Evolutionary conservation across 2,113 vertebrate species (phyloP), one percentile per base, ranked within the genome.

Genomic region (Rhabdomys dilectus): DNA sequence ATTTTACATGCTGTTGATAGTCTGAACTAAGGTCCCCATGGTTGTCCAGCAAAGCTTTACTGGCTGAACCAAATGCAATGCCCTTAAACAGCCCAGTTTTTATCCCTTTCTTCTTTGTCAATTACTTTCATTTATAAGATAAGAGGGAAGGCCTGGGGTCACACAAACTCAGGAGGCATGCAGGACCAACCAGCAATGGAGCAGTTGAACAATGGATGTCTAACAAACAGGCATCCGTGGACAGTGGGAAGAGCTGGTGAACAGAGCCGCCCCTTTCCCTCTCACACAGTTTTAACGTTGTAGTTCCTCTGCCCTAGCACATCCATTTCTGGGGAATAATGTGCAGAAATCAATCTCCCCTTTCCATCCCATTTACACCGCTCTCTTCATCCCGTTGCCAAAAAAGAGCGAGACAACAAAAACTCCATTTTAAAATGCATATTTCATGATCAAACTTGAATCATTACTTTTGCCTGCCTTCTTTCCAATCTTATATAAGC

Each of bases 351-450:
- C 64, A 85, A 76, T 75, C 51, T 91, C 56, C 34, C 51, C 39
- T 89, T 39, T 36, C 4, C n/a, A 36, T 91, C 82, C 24, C 16
- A 87, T 68, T 86, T 81, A 68, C 16, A 81, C 0, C 45, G 78
- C 36, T 84, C 75, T 31, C 77, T n/a, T 77, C 17, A 93, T 76
- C n/a, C 36, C 76, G 12, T 88, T 94, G n/a, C 72, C 82, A 60
- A 97, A 95, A 72, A 88, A 86, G 21, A 34, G 51, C 45, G 62
- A 19, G 24, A 72, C 7, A 66, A 86, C 7, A 86, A 91, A 96
- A 81, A 78, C 2, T 48, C 7, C 15, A 82, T 91, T 93, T 91
- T 4, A 68, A 89, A 80, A 92, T 86, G 88, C 84, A 62, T 73
- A 86, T 62, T 82, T 89, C 68, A 89, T 53, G 42, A 78, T 94